phyloP scores from a whole-genome alignment of 2,113 vertebrate genomes.

The Chaetodon auriga region DNA sequence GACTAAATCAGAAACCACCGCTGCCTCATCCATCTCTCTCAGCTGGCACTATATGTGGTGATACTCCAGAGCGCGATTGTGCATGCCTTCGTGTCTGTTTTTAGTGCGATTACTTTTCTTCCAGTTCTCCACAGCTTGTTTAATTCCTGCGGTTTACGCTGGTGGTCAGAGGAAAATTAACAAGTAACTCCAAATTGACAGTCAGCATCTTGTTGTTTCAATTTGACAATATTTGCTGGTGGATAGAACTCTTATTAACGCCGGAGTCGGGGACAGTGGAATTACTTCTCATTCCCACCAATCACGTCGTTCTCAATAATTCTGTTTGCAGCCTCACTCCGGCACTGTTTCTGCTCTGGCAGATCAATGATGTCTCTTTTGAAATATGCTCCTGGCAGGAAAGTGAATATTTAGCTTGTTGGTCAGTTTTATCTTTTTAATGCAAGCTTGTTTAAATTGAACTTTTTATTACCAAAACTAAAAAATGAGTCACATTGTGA shows the following conservation, averaged over 20 bases:
- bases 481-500: neutral
- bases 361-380: neutral
- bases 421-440: neutral
- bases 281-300: conserved; percentile 7
- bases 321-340: conserved; percentile 9
- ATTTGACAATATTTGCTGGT: conserved; percentile 6
- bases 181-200: neutral
- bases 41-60: conserved; percentile 28
- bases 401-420: neutral
- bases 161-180: neutral
- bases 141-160: neutral
- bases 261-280: neutral
- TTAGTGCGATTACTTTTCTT: conserved; percentile 41
- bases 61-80: conserved; percentile 40
- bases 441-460: too few species aligned
- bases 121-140: conserved; percentile 20
- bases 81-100: conserved; percentile 3
- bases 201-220: conserved; percentile 12
- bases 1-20: conserved; percentile 67
- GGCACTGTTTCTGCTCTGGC: neutral
- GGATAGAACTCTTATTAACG: neutral
- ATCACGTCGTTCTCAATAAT: neutral
- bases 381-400: neutral
- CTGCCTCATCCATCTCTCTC: conserved; percentile 63
- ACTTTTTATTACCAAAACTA: neutral